Evolutionary conservation across 2,113 vertebrate genomes (phyloP), one percentile per base, ranked within the genome.

Genomic region (cattle (Bos taurus)): DNA sequence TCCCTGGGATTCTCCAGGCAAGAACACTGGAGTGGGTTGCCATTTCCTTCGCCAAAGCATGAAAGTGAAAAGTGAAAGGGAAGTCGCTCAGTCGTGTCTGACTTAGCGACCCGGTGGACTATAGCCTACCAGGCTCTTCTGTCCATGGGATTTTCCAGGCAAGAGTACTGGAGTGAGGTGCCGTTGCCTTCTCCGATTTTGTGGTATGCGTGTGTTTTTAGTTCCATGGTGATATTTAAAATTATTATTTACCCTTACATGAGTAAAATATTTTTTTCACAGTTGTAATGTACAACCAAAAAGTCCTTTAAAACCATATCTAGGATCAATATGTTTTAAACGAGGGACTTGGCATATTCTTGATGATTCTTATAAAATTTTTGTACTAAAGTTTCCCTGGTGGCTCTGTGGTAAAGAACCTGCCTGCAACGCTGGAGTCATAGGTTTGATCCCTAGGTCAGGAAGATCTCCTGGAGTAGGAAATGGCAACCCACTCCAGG

Each of bases 221-320:
- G 36, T 91, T 88, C 30, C 84, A 60, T 57, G 56, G 87, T 88
- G 67, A 77, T 50, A 71, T 43, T 96, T 93, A 77, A 93, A 96
- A 84, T 92, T 59, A 84, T 88, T 64, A 25, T 84, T 88, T 96
- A 80, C 23, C 10, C 7, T 85, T 54, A 48, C 0, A 59, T 64
- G 25, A 85, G n/a, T 80, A 50, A 56, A 86, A 59, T 23, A 25
- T 84, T 56, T 82, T 90, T 94, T 84, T 74, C 57, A 81, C 3
- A n/a, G 5, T 93, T 30, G 7, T 50, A 84, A 60, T 88, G 36
- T 17, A 33, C 62, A 77, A 85, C 30, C 17, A 21, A 92, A 97
- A 78, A 30, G 40, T 71, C 15, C 25, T 93, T 95, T 88, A 46
- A 60, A 50, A 62, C 59, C 19, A 36, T 28, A 52, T 56, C 56